Evolutionary conservation across 2,797 vertebrate species (phyloP), one percentile per base, ranked within the genome.

Genomic region (Falco cherrug): DNA sequence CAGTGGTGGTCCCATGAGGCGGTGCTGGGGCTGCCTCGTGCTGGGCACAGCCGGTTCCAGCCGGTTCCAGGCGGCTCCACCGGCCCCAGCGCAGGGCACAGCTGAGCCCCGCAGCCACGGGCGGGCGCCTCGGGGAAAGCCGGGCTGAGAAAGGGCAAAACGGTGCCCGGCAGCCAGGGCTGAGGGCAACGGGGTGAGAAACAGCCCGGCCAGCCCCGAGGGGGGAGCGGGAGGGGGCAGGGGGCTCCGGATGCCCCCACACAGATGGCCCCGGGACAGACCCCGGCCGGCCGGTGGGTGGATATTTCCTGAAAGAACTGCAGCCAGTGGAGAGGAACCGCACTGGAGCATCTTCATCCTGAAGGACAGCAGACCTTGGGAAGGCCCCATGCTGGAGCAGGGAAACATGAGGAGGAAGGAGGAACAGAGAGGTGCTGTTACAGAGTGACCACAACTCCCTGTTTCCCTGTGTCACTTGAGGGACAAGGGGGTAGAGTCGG

Each of bases 371-470:
- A 13, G 54, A 33, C 25, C 10, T 4, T 16, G 56, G 26, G 26
- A 9, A 39, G 45, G n/a, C 12, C 29, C 45, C 16, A 4, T 4
- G 16, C 28, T 54, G 59, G 59, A 41, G 37, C 29, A 41, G 59
- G 28, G 29, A 17, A 26, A 28, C 4, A 11, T 5, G 37, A n/a
- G 29, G 24, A 45, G 33, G 26, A 35, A 24, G 19, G 50, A 11
- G 25, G 4, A 3, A 50, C 24, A 45, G 50, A 2, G 6, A 5
- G n/a, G 9, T 16, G 47, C 22, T 8, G 5, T 2, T 10, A 1
- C 2, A 5, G 35, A 11, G 13, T 20, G 37, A 10, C 10, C 6
- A 0, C 28, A 39, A 13, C 3, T 13, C 12, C 35, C 13, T 16
- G 4, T 28, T 22, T 7, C 9, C 16, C 31, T 53, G 22, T 2